Conservation (phyloP, 2,797 vertebrate genomes). For the Sebastes matsubarae region DNA sequence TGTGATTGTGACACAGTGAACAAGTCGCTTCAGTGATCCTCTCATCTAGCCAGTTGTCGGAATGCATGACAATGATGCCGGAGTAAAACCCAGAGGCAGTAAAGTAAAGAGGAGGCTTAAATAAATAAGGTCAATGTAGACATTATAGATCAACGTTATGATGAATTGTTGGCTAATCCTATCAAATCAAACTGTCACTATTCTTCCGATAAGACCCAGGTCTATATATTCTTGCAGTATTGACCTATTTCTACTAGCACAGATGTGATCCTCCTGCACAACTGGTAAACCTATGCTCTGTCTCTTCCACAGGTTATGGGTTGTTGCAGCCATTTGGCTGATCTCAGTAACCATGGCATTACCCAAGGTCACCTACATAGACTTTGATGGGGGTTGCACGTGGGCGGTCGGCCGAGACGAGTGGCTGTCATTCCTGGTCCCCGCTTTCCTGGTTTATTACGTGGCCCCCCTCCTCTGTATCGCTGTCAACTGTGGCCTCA, state of each 20-base stretch:
- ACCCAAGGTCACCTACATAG: conserved; percentile 80
- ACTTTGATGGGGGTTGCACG: conserved; percentile 71
- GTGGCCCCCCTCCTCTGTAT: conserved; percentile 77
- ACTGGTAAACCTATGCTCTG: not conserved
- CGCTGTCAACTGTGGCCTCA: conserved; percentile 75
- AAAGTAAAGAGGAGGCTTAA: not conserved
- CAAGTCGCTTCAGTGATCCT: not conserved
- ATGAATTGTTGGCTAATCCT: not conserved
- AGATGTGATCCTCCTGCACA: not conserved
- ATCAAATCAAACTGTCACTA: not conserved
- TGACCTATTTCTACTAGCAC: not conserved
- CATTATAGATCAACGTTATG: not conserved
- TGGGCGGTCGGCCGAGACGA: conserved; percentile 68
- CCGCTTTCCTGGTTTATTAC: conserved; percentile 78
- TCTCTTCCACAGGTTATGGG: conserved; percentile 51
- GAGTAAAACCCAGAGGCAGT: not conserved
- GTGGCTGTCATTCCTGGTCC: conserved; percentile 79
- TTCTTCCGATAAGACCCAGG: not conserved
- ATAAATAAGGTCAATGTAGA: not conserved
- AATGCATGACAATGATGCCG: not conserved
- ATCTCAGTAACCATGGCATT: conserved; percentile 76
- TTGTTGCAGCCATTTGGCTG: conserved; percentile 72
- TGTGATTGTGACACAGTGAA: not conserved
- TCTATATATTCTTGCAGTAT: not conserved
- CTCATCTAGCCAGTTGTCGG: not conserved